Conservation (phyloP, 2,888 invertebrate genomes). For the Imbricaverruca yamaguchii region DNA sequence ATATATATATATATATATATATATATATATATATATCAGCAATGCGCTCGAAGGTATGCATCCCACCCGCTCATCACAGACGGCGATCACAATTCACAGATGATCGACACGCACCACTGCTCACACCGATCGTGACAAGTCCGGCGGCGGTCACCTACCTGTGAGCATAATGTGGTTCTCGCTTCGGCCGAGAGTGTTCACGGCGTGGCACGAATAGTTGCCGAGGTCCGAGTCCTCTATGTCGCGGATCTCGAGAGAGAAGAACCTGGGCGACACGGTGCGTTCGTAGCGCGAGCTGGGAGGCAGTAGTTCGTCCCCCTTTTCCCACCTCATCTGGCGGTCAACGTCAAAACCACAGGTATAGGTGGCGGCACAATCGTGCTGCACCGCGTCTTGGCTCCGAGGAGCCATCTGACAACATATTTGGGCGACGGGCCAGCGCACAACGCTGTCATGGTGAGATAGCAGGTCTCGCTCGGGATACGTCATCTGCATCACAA, state of each 20-base stretch:
- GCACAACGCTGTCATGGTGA: too few relatives aligned
- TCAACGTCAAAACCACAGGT: not conserved
- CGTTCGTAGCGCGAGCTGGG: not conserved
- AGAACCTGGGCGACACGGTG: conserved; percentile 41
- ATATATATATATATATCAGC: too few relatives aligned
- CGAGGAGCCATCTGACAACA: too few relatives aligned
- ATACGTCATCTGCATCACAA: too few relatives aligned
- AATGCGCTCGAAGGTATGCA: too few relatives aligned
- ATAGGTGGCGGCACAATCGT: not conserved
- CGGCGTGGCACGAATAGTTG: conserved; percentile 67
- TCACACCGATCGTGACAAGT: too few relatives aligned
- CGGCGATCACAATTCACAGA: too few relatives aligned
- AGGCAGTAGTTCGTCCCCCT: conserved; percentile 52
- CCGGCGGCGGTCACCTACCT: conserved; percentile 49
- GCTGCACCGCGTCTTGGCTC: not conserved
- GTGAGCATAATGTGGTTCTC: conserved; percentile 64
- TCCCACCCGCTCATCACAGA: too few relatives aligned
- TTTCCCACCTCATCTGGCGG: conserved; percentile 48
- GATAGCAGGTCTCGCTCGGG: too few relatives aligned
- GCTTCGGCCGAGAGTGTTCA: conserved; percentile 63
- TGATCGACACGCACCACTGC: too few relatives aligned
- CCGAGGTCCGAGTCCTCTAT: conserved; percentile 64
- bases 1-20: too few relatives aligned
- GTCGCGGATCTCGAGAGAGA: conserved; percentile 59
- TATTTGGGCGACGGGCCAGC: too few relatives aligned